Base-by-base conservation (phyloP, 2,888 invertebrate species). In the Arctia plantaginis region DNA sequence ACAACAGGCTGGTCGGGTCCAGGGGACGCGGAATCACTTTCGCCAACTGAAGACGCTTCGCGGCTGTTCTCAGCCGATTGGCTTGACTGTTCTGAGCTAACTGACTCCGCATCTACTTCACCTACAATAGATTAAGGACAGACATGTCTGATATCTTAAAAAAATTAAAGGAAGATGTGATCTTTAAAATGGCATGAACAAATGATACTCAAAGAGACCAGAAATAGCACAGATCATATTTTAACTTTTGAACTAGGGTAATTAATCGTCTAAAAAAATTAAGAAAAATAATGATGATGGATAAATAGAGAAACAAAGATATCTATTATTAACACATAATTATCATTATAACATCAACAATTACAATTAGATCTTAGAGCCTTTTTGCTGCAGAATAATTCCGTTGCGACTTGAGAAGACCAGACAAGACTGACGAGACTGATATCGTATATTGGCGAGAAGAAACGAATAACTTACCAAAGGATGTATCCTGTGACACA, bases 1-100 rank as follows among this genome's bases (percentile, higher is more conserved):
- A 97, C 96, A 71, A 97, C 93, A 69, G 94, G 95, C 71, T 96
- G 96, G 83, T 97, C 97, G 10, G 91, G 89, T 0, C 95, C 94
- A 0, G 96, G 94, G n/a, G 96, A 96, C 59, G 96, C 96, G 70
- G 96, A 96, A 85, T 97, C 96, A 62, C 94, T 95, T 82, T 95
- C 95, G 3, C 94, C 94, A 0, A 94, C 94, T 41, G 95, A 96
- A 67, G 94, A 95, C 27, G 93, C 91, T 79, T 95, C 95, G 39
- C 95, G 94, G 77, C 95, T 95, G 62, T 93, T 90, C 71, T 92
- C 93, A 18, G 91, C 86, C 2, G 91, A 93, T 77, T 91, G 95
- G 80, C 93, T 96, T 77, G 93, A 95, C 80, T 94, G 94, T 75
- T 94, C 95, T 4, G 94, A 94, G 77, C 93, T 94, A 75, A 93